Conservation (phyloP, 1,140 invertebrate species). For the Scaptomyza montana region DNA sequence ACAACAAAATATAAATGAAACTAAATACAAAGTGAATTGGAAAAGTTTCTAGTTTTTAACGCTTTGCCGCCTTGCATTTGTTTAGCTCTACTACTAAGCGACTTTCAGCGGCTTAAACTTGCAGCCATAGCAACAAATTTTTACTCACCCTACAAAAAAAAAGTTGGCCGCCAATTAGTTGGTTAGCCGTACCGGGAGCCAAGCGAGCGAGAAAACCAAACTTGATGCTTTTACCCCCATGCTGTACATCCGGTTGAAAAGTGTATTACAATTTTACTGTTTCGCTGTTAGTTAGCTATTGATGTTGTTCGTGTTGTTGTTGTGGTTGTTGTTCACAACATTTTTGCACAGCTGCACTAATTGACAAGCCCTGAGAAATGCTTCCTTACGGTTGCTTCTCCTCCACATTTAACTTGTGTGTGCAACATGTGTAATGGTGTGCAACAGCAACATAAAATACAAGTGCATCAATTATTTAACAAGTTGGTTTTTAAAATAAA, state of each 20-base stretch:
- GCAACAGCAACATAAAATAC: not conserved
- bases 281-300: too few species aligned
- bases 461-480: not conserved
- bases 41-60: slow-evolving; percentile 77
- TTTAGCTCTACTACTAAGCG: slow-evolving; percentile 55
- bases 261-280: slow-evolving; percentile 31
- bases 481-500: not conserved
- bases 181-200: slow-evolving; percentile 2
- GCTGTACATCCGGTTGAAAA: slow-evolving; percentile 3
- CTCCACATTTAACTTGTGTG: not conserved
- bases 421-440: slow-evolving; percentile 4
- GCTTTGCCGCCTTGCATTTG: slow-evolving; percentile 76
- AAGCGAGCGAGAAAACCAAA: not conserved
- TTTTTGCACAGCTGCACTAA: slow-evolving; percentile 32
- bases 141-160: slow-evolving; percentile 2
- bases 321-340: slow-evolving; percentile 1
- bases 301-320: too few species aligned
- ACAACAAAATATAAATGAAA: slow-evolving; percentile 3
- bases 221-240: not conserved
- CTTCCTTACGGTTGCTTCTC: slow-evolving; percentile 11
- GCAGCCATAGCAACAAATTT: slow-evolving; percentile 10
- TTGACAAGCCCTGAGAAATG: slow-evolving; percentile 40
- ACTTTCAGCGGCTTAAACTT: slow-evolving; percentile 57
- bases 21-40: slow-evolving; percentile 71
- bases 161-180: slow-evolving; percentile 43